A percentile compares a stretch with the other conserved stretches of the same genome.
Conservation (phyloP, 2,888 invertebrate species). For the Seira sanloemensis region DNA sequence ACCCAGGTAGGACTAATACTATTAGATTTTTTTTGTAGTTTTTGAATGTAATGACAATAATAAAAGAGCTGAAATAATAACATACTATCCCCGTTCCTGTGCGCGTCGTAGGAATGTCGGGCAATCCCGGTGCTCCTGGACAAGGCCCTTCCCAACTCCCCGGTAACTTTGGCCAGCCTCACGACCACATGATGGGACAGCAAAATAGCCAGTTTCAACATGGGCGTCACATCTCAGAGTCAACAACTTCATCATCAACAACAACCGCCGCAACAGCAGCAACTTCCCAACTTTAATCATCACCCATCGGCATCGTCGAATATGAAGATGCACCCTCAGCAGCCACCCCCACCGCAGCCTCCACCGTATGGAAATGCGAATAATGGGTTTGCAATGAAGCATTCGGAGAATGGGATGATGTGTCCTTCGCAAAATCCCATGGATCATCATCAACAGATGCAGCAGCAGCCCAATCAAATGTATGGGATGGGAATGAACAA, state of each 20-base stretch:
- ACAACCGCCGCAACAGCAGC: slow-evolving; percentile 44
- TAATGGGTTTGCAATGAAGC: slow-evolving; percentile 51
- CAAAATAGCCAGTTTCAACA: slow-evolving; percentile 38
- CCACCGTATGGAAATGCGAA: slow-evolving; percentile 53
- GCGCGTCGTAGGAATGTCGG: slow-evolving; percentile 31
- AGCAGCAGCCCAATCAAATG: slow-evolving; percentile 45
- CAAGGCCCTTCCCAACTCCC: slow-evolving; percentile 42
- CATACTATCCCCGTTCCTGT: no score
- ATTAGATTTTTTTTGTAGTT: background rate
- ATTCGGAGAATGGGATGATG: slow-evolving; percentile 48
- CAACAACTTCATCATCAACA: slow-evolving; percentile 56
- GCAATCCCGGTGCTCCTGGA: slow-evolving; percentile 46
- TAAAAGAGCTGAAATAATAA: no score
- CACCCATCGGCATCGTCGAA: slow-evolving; percentile 28
- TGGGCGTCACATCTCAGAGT: slow-evolving; percentile 54
- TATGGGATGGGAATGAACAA: slow-evolving; percentile 48
- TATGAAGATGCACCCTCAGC: slow-evolving; percentile 58
- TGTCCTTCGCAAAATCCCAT: slow-evolving; percentile 53
- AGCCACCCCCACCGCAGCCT: slow-evolving; percentile 48
- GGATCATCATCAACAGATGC: slow-evolving; percentile 55
- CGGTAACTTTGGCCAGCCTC: slow-evolving; percentile 39
- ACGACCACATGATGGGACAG: slow-evolving; percentile 57
- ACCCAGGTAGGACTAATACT: slow-evolving; percentile 41
- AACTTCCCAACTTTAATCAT: slow-evolving; percentile 49
- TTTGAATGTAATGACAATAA: no score